These are phyloP conservation scores for Rhamnusium bicolor DNA, from an alignment of 2,888 invertebrate species.

Conservation along the genomic window DNA sequence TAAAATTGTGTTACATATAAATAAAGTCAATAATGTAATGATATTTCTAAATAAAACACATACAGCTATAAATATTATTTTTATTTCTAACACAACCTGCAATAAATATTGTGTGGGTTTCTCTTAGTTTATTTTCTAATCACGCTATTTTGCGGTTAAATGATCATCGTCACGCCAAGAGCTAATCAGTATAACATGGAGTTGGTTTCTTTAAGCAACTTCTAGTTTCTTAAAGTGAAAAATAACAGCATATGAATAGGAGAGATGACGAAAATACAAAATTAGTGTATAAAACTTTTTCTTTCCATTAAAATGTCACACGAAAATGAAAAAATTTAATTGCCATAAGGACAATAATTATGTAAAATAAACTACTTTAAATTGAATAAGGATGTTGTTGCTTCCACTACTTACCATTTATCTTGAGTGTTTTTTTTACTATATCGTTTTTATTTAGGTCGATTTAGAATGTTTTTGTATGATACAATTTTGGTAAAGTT, in stretches of 20 bases:
- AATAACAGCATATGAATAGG: background rate
- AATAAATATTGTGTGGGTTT: background rate
- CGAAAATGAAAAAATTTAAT: too few species aligned
- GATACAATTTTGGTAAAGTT: too few species aligned
- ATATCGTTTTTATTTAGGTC: too few species aligned
- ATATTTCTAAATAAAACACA: background rate
- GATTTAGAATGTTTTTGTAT: too few species aligned
- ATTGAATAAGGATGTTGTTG: too few species aligned
- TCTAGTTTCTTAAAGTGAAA: constrained; percentile 2
- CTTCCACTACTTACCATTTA: too few species aligned
- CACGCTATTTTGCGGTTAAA: background rate
- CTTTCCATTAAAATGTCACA: too few species aligned
- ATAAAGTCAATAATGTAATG: background rate
- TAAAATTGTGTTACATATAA: background rate
- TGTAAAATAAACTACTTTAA: too few species aligned
- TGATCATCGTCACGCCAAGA: constrained; percentile 9
- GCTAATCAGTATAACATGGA: constrained; percentile 7
- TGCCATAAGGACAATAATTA: too few species aligned
- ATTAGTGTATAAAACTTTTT: too few species aligned
- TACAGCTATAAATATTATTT: background rate
- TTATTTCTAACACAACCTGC: background rate
- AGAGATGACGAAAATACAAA: background rate
- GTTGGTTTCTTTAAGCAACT: background rate
- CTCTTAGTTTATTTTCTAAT: background rate
- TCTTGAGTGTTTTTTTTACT: too few species aligned